Evolutionary conservation across 2,797 vertebrate genomes (phyloP), one percentile per base, ranked within the genome.

Genomic region (Limnodromus scolopaceus): DNA sequence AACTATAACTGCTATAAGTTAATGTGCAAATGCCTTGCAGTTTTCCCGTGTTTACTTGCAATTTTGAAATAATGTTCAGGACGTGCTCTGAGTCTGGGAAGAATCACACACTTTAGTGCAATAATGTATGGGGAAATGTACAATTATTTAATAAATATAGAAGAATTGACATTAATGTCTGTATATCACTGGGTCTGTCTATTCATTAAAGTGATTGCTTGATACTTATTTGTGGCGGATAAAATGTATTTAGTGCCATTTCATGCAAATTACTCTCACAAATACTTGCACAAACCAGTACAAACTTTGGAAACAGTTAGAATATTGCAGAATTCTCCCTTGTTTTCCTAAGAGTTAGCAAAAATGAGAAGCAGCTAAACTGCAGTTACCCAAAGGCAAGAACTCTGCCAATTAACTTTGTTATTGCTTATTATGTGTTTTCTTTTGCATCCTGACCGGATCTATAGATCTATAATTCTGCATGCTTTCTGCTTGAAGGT

Each of bases 141-240:
- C 27, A 75, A 49, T 41, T 77, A 70, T 87, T 96, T 83, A 89
- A 95, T 97, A 95, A 97, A 94, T 93, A 93, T 1, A 45, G 46
- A 82, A 61, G 57, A 89, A 61, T 18, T 91, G 55, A 75, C 84
- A 79, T 66, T 92, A 83, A 94, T 80, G 80, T 61, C 58, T 83
- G 86, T 63, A 71, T 87, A 53, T 24, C 65, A 90, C 25, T 95
- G 89, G 58, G 46, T 64, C 32, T 87, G 20, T 88, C 77, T 89
- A 84, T 87, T 97, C 78, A 91, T 97, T 96, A 96, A 97, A 97
- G 96, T 87, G 89, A 95, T 88, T 77, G 22, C 49, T 96, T 87
- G 69, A 84, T 96, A 79, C 76, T 91, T 82, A 63, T 92, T 96
- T 93, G 30, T 55, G 65, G 54, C 60, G 95, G 77, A 93, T 81